Evolutionary conservation across 1,140 invertebrate genomes (phyloP).

Genomic region (Cyrtorhinus lividipennis): DNA sequence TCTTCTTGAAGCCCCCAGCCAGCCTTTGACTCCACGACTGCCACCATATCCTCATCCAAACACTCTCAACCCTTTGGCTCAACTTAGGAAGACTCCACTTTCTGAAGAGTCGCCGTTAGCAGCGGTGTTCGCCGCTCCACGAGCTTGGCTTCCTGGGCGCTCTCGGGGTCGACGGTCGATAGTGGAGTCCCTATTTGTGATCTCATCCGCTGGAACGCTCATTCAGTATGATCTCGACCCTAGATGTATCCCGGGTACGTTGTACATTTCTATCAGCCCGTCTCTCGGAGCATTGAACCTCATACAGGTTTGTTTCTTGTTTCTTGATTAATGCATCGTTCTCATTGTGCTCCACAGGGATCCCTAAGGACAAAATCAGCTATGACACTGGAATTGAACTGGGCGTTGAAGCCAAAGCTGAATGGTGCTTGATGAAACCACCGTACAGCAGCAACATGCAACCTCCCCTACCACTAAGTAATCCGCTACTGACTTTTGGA

Average conservation of each 20-base stretch:
- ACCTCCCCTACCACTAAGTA: slow-evolving; percentile 19
- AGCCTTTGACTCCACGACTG: slow-evolving; percentile 73
- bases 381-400: slow-evolving; percentile 83
- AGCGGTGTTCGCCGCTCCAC: slow-evolving; percentile 56
- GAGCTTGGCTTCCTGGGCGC: slow-evolving; percentile 49
- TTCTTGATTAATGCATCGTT: background rate
- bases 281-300: background rate
- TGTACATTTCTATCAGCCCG: background rate
- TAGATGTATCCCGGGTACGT: slow-evolving; percentile 38
- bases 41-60: slow-evolving; percentile 78
- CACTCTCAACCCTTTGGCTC: slow-evolving; percentile 61
- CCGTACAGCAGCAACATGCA: slow-evolving; percentile 45
- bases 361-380: slow-evolving; percentile 75
- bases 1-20: slow-evolving; percentile 36
- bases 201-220: slow-evolving; percentile 73
- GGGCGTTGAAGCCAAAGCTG: slow-evolving; percentile 67
- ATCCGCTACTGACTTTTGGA: background rate
- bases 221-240: slow-evolving; percentile 85
- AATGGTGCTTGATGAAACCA: slow-evolving; percentile 69
- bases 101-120: slow-evolving; percentile 34
- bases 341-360: slow-evolving; percentile 29
- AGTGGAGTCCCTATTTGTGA: slow-evolving; percentile 74
- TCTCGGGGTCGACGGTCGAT: background rate
- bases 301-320: background rate
- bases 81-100: slow-evolving; percentile 41